phyloP scores from a whole-genome alignment of 2,888 invertebrate species.

The Keiferia lycopersicella region DNA sequence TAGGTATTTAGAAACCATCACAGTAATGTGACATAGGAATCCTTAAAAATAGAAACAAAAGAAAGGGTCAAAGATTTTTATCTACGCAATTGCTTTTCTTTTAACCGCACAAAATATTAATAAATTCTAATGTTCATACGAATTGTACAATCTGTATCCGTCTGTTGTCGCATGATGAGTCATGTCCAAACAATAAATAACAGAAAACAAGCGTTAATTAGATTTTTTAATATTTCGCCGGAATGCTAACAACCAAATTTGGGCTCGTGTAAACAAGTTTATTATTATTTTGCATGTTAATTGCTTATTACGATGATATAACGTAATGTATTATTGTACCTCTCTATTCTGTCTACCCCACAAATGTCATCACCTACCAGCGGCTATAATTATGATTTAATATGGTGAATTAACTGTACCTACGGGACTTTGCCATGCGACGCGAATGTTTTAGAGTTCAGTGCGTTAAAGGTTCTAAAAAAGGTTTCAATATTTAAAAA shows the following conservation, averaged over 20 bases:
- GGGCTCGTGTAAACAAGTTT: conserved; percentile 9
- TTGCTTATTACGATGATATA: conserved; percentile 15
- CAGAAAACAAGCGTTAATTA: conserved; percentile 9
- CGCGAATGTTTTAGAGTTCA: conserved; percentile 49
- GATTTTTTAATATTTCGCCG: conserved; percentile 11
- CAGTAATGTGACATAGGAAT: too few species aligned
- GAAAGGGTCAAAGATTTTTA: too few species aligned
- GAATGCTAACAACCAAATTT: conserved; percentile 16
- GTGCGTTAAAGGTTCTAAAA: background rate
- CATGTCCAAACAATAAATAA: background rate
- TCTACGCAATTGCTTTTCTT: too few species aligned
- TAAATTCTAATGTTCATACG: background rate
- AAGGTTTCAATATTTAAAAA: too few species aligned
- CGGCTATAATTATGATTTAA: conserved; percentile 43
- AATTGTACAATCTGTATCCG: background rate
- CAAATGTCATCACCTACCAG: conserved; percentile 42
- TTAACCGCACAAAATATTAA: background rate
- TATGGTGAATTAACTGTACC: background rate
- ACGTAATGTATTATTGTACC: background rate
- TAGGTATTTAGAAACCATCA: too few species aligned
- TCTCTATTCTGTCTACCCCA: conserved; percentile 31
- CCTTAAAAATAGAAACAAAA: too few species aligned
- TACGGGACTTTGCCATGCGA: conserved; percentile 16
- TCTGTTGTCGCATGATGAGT: background rate
- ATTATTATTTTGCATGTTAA: conserved; percentile 23